Evolutionary conservation across 2,797 vertebrate genomes (phyloP).

Genomic region (Pachyuromys duprasi): DNA sequence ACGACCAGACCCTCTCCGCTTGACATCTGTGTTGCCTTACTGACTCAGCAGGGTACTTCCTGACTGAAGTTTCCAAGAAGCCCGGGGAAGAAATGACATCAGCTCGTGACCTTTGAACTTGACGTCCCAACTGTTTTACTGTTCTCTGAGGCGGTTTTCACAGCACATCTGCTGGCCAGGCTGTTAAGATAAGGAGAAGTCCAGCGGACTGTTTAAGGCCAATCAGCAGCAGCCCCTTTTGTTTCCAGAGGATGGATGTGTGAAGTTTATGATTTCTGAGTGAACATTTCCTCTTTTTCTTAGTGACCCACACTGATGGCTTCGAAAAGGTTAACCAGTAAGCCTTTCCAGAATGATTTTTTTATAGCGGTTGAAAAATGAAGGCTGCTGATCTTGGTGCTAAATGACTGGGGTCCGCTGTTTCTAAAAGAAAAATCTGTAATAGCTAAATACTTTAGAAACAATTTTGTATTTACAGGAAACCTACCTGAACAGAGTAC

Average conservation of each 20-base stretch:
- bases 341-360: background rate
- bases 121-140: constrained; percentile 4
- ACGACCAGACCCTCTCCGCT: background rate
- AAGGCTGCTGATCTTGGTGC: background rate
- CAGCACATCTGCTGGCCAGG: background rate
- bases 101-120: background rate
- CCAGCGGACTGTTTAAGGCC: background rate
- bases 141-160: constrained; percentile 20
- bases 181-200: background rate
- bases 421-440: background rate
- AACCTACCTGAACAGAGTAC: background rate
- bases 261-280: constrained; percentile 39
- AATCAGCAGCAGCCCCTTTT: constrained; percentile 12
- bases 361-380: background rate
- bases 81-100: constrained; percentile 28
- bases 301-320: background rate
- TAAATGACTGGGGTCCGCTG: background rate
- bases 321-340: constrained; percentile 2
- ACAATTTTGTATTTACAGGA: constrained; percentile 36
- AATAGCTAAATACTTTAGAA: constrained; percentile 9
- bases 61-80: constrained; percentile 57
- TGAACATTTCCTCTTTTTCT: constrained; percentile 54
- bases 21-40: background rate
- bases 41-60: constrained; percentile 62
- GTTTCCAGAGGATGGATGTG: constrained; percentile 53